Conservation (phyloP, 2,797 vertebrate species). For the Tiaroga cobitis region DNA sequence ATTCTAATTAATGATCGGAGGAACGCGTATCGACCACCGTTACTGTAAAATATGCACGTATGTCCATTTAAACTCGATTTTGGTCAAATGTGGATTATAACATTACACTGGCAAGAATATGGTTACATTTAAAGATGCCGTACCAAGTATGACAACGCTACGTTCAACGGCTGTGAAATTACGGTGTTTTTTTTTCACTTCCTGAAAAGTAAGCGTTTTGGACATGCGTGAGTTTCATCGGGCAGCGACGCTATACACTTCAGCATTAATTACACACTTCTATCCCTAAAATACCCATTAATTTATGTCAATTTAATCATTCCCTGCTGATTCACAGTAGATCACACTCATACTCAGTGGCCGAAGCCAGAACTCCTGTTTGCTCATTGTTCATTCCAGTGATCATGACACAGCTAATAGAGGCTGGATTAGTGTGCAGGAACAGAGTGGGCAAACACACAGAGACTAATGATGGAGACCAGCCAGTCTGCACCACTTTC, state of each 20-base stretch:
- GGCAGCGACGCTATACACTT: neutral
- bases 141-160: too few species aligned
- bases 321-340: conserved; percentile 44
- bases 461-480: conserved; percentile 45
- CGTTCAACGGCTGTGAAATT: too few species aligned
- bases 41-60: too few species aligned
- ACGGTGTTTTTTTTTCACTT: too few species aligned
- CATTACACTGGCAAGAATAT: too few species aligned
- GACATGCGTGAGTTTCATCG: too few species aligned
- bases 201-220: too few species aligned
- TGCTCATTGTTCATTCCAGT: conserved; percentile 54
- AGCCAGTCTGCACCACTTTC: conserved; percentile 37
- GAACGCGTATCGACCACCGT: too few species aligned
- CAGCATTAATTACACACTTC: conserved; percentile 8
- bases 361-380: conserved; percentile 52
- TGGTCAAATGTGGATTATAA: too few species aligned
- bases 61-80: too few species aligned
- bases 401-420: conserved; percentile 56
- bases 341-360: conserved; percentile 38
- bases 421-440: conserved; percentile 51
- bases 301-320: conserved; percentile 39
- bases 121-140: too few species aligned
- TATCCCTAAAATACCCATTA: conserved; percentile 12
- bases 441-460: conserved; percentile 52
- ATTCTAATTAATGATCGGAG: too few species aligned